Evolutionary conservation across 2,888 invertebrate species (phyloP).

Genomic region (Nyleta sp.): DNA sequence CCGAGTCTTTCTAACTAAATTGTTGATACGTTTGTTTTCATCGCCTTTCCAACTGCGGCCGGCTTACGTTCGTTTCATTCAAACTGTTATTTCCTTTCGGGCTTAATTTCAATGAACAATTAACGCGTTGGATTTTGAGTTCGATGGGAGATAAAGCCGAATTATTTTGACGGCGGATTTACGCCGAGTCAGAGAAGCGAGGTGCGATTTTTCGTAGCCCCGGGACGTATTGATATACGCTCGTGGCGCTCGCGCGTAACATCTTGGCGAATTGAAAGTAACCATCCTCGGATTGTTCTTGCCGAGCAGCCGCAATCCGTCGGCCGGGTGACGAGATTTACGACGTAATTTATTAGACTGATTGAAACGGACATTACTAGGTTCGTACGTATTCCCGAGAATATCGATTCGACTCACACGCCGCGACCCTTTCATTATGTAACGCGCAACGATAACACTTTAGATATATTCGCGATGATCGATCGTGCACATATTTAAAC

Average conservation of each 20-base stretch:
- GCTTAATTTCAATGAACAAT: no score
- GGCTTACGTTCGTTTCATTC: no score
- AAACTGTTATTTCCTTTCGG: no score
- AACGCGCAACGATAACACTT: slow-evolving; percentile 25
- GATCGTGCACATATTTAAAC: slow-evolving; percentile 16
- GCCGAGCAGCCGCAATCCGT: slow-evolving; percentile 30
- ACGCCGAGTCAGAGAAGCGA: no score
- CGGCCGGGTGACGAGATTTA: slow-evolving; percentile 34
- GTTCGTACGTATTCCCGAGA: slow-evolving; percentile 26
- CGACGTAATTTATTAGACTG: slow-evolving; percentile 44
- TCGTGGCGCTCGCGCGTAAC: slow-evolving; percentile 3
- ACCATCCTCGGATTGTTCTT: slow-evolving; percentile 23
- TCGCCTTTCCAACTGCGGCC: no score
- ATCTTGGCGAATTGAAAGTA: slow-evolving; percentile 23
- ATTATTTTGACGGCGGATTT: no score
- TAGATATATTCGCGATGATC: background rate
- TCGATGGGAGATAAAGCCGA: no score
- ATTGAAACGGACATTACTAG: slow-evolving; percentile 45
- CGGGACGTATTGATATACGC: background rate
- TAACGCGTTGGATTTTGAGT: no score
- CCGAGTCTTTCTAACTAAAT: no score
- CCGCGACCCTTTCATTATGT: slow-evolving; percentile 34
- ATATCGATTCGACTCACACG: slow-evolving; percentile 36
- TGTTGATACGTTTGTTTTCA: no score
- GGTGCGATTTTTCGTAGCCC: no score